Conservation (phyloP, 2,113 vertebrate genomes). For the Nycticryphes semicollaris region DNA sequence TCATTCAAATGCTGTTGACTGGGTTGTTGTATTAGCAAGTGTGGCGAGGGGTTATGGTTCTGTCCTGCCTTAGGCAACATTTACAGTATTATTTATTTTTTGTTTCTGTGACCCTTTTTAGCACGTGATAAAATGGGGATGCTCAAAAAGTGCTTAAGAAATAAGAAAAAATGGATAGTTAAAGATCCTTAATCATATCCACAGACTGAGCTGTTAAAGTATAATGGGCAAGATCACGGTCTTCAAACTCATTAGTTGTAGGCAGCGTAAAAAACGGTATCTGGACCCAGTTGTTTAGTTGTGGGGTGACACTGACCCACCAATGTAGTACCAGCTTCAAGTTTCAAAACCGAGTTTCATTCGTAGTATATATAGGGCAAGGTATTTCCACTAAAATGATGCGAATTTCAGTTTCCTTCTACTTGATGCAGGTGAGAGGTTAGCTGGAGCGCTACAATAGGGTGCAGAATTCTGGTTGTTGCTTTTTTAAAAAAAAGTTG, state of each 20-base stretch:
- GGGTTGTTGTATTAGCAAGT: not conserved
- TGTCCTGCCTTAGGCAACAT: not conserved
- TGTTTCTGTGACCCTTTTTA: not conserved
- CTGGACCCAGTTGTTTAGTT: not conserved
- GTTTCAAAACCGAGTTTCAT: not conserved
- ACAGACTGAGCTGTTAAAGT: not conserved
- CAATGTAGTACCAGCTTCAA: not conserved
- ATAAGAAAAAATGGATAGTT: not conserved
- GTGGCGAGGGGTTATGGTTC: not conserved
- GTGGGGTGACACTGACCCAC: not conserved
- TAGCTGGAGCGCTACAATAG: not conserved
- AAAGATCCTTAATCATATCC: not conserved
- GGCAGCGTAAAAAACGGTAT: not conserved
- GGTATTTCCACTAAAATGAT: not conserved
- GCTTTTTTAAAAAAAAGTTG: not conserved
- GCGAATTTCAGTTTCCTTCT: not conserved
- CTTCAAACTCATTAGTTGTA: not conserved
- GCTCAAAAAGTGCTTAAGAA: not conserved
- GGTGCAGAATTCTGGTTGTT: not conserved
- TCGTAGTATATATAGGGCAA: not conserved
- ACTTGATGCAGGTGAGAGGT: not conserved
- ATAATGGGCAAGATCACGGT: not conserved
- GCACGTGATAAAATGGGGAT: not conserved
- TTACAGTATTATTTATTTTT: not conserved
- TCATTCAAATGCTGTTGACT: not conserved